These are phyloP conservation scores for Oncorhynchus keta DNA, from an alignment of 2,113 vertebrate species.

Conservation along the genomic window DNA sequence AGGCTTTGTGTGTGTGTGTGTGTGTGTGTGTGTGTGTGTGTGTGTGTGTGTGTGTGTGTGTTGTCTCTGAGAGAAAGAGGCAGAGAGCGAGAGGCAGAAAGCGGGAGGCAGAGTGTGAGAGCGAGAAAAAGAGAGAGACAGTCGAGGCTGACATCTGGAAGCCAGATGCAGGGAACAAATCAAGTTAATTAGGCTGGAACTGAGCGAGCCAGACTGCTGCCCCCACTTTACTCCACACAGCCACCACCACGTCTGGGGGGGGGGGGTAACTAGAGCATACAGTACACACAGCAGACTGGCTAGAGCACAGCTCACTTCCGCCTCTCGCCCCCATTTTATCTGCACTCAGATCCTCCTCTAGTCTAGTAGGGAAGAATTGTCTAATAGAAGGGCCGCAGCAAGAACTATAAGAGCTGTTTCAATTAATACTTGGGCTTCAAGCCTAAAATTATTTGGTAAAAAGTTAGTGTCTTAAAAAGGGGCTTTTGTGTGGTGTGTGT, in stretches of 20 bases:
- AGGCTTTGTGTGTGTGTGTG: background rate
- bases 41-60: too few species aligned
- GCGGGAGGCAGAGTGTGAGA: background rate
- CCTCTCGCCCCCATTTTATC: too few species aligned
- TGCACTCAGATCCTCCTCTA: background rate
- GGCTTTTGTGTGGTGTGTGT: too few species aligned
- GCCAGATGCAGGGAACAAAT: slow-evolving; percentile 56
- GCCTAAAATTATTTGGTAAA: too few species aligned
- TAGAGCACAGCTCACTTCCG: too few species aligned
- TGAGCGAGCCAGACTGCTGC: slow-evolving; percentile 33
- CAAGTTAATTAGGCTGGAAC: slow-evolving; percentile 54
- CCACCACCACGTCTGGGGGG: slow-evolving; percentile 28
- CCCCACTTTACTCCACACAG: slow-evolving; percentile 23
- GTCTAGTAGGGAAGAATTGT: background rate
- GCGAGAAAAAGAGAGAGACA: background rate
- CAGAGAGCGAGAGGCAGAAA: background rate
- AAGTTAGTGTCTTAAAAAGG: too few species aligned
- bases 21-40: too few species aligned
- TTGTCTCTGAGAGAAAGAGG: too few species aligned
- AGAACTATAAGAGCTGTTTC: background rate
- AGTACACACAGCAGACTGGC: background rate
- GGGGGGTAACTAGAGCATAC: slow-evolving; percentile 5
- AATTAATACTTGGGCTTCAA: too few species aligned
- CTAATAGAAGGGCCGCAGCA: too few species aligned
- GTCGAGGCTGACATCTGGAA: slow-evolving; percentile 50